phyloP scores from a whole-genome alignment of 2,797 vertebrate species.

The Trematomus bernacchii region DNA sequence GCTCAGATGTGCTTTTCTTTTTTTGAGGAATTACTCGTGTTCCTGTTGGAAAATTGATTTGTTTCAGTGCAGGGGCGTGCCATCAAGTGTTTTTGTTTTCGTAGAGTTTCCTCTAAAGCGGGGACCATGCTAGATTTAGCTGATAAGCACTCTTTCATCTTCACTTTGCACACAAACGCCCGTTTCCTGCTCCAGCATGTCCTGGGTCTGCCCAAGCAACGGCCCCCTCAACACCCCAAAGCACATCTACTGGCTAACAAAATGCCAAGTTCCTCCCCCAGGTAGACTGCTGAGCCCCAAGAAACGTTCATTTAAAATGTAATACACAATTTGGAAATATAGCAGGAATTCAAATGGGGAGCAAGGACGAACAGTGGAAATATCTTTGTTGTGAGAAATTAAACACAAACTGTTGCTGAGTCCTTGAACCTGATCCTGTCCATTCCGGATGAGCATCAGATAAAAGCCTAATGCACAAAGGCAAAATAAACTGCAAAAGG shows the following conservation, averaged over 20 bases:
- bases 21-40: not conserved
- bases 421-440: too few relatives aligned
- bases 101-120: not conserved
- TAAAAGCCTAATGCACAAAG: too few relatives aligned
- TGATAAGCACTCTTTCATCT: not conserved
- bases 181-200: not conserved
- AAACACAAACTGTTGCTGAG: too few relatives aligned
- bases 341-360: too few relatives aligned
- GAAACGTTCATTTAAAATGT: too few relatives aligned
- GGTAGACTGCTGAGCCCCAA: too few relatives aligned
- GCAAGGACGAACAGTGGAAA: too few relatives aligned
- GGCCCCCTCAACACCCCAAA: not conserved
- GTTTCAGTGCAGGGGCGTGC: not conserved
- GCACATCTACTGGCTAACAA: not conserved
- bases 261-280: not conserved
- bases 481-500: too few relatives aligned
- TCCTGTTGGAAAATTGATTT: not conserved
- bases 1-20: conserved; percentile 2
- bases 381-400: too few relatives aligned
- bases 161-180: not conserved
- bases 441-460: too few relatives aligned
- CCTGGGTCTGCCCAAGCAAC: not conserved
- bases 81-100: not conserved
- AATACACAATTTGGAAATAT: too few relatives aligned
- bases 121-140: not conserved